A percentile compares a stretch with the other conserved stretches of the same genome.
Conservation (phyloP, 2,797 vertebrate genomes). For the Phalloptychus januarius region DNA sequence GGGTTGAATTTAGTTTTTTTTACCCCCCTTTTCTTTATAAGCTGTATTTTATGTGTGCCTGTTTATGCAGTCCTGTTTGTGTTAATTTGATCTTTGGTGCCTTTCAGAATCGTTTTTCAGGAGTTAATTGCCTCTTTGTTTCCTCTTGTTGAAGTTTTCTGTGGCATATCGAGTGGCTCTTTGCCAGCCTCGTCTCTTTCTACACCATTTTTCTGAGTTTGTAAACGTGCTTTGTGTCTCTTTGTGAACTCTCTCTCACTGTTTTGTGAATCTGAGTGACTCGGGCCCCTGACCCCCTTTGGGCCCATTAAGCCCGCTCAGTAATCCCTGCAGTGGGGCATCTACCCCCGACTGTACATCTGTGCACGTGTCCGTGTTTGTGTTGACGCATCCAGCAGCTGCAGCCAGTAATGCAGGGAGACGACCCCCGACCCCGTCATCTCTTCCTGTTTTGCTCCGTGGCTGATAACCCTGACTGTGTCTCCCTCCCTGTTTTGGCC, state of each 20-base stretch:
- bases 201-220: background rate
- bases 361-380: constrained; percentile 3
- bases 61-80: background rate
- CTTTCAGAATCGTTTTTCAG: background rate
- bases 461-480: background rate
- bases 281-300: constrained; percentile 10
- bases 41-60: background rate
- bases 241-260: constrained; percentile 1
- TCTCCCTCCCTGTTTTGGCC: constrained; percentile 8
- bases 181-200: background rate
- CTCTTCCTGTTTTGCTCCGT: background rate
- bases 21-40: background rate
- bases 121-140: constrained; percentile 1
- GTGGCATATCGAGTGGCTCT: background rate
- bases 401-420: background rate
- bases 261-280: background rate
- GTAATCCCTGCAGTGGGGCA: background rate
- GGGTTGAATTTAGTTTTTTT: background rate
- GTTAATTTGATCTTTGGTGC: background rate
- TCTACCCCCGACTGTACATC: background rate
- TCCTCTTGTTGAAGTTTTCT: background rate
- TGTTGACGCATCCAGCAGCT: constrained; percentile 2
- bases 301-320: background rate
- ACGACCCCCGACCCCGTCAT: background rate
- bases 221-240: background rate